Evolutionary conservation across 2,113 vertebrate genomes (phyloP).

Genomic region (Anguilla rostrata): DNA sequence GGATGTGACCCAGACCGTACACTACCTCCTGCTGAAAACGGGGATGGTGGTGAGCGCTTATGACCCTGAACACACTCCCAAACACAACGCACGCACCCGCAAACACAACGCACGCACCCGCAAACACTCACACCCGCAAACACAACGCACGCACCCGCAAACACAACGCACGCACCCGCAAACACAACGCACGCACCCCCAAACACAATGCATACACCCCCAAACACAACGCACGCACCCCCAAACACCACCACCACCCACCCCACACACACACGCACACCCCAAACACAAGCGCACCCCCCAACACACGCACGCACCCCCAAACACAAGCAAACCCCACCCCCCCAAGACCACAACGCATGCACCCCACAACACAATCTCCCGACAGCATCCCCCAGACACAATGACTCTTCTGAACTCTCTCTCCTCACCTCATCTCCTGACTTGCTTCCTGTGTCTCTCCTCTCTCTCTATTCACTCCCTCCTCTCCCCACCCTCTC

Average conservation of each 20-base stretch:
- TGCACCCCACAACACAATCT: too few species aligned
- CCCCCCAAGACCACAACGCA: too few species aligned
- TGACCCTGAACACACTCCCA: neutral
- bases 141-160: constrained; percentile 14
- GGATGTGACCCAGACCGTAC: constrained; percentile 95
- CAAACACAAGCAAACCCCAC: too few species aligned
- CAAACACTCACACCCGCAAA: neutral
- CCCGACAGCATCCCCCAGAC: too few species aligned
- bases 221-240: constrained; percentile 22
- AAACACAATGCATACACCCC: neutral
- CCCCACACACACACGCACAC: too few species aligned
- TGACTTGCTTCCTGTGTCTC: neutral
- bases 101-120: neutral
- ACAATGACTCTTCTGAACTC: too few species aligned
- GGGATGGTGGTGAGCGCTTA: constrained; percentile 83
- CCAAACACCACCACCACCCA: too few species aligned
- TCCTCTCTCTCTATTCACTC: neutral
- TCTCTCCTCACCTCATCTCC: neutral
- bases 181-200: too few species aligned
- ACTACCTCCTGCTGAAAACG: constrained; percentile 93
- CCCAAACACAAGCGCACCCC: constrained; percentile 11
- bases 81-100: too few species aligned
- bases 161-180: too few species aligned
- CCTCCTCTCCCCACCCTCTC: neutral
- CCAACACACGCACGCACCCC: too few species aligned